Conservation (phyloP, 2,113 vertebrate genomes). For the Carassius carassius region DNA sequence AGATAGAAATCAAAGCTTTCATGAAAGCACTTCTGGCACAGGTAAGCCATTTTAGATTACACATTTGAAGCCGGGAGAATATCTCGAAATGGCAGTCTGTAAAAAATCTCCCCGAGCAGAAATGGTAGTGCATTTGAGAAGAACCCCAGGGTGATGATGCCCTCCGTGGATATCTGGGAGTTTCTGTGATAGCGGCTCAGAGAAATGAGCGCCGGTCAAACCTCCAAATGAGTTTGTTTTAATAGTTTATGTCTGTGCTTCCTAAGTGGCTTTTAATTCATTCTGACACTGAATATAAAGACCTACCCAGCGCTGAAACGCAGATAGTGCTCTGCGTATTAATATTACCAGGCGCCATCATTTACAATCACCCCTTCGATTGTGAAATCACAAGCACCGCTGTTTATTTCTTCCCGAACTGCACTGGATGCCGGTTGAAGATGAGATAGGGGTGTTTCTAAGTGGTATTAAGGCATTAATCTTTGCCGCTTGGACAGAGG, state of each 20-base stretch:
- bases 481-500: slow-evolving; percentile 72
- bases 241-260: slow-evolving; percentile 10
- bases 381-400: neutral
- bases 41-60: slow-evolving; percentile 48
- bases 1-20: slow-evolving; percentile 47
- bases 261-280: slow-evolving; percentile 39
- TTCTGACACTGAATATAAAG: slow-evolving; percentile 37
- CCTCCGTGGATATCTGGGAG: neutral
- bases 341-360: slow-evolving; percentile 13
- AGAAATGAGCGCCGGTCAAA: slow-evolving; percentile 4
- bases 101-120: slow-evolving; percentile 11
- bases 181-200: slow-evolving; percentile 22
- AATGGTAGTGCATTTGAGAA: slow-evolving; percentile 19
- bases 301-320: neutral
- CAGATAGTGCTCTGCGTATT: slow-evolving; percentile 20
- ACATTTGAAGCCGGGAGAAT: slow-evolving; percentile 37
- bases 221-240: slow-evolving; percentile 17
- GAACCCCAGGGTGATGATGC: slow-evolving; percentile 20
- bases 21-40: slow-evolving; percentile 46
- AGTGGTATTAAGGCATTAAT: slow-evolving; percentile 70
- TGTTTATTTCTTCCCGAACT: neutral
- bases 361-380: neutral
- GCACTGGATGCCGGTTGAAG: slow-evolving; percentile 7
- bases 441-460: slow-evolving; percentile 37
- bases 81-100: slow-evolving; percentile 49